Base-by-base conservation (phyloP, 37 sponge, comb jelly and placozoan species). In the Halichondria panicea region DNA sequence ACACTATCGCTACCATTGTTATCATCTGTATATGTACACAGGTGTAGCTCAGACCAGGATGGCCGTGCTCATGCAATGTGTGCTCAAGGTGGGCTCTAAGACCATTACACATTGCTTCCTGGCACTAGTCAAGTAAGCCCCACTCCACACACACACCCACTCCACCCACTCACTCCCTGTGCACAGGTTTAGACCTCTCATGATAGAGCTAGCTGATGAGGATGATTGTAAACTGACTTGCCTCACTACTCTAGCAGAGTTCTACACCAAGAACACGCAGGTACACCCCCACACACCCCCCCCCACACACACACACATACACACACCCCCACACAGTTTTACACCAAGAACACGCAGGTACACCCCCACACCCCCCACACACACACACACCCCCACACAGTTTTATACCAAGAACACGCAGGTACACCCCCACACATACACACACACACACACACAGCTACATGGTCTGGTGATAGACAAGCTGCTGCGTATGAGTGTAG, bases 71-170 rank as follows among this genome's bases (percentile, higher is more conserved):
- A 82, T 86, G 18, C 98, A 97, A 44, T 87, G 84, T 78, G 78
- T 97, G 19, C 79, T 93, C 13, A 62, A 86, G 21, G 81, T 91
- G 31, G 94, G 94, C 5, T 63, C 79, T 64, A 92, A 96, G 81
- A 91, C 90, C 36, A 82, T 96, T 75, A 92, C 84, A 44, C 93
- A 96, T 61, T 73, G 89, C 76, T 89, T 86, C 74, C 35, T 70
- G 33, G 92, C 96, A 6, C 73, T 96, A 8, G 38, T 63, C 74
- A 92, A 85, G 96, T 95, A 43, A 63, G 81, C 63, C 5, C n/a
- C 43, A 1, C 43, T 1, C 15, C 7, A n/a, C n/a, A n/a, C n/a
- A n/a, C n/a, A n/a, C n/a, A 40, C 24, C 4, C 4, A 44, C 22
- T 59, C 27, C 8, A 4, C 8, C 36, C 39, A 36, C 38, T 36